Base-by-base conservation (phyloP, 2,797 vertebrate species). In the Pelobates cultripes region DNA sequence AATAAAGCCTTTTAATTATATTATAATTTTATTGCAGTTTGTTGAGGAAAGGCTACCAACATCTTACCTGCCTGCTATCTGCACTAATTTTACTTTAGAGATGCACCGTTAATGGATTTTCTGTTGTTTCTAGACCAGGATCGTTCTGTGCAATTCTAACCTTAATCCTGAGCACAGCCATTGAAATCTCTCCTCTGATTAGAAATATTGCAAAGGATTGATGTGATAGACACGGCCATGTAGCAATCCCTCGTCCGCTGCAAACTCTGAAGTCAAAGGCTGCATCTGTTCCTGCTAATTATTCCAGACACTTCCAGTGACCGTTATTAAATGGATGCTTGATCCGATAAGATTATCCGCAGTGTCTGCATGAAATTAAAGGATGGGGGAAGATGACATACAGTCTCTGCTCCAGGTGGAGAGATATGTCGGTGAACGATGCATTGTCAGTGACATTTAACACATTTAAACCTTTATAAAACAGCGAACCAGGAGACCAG, bases 321-420 rank as follows among this genome's bases (percentile, higher is more conserved):
- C 28, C 41, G 14, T 43, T 73, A 64, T 79, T 72, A 64, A 72
- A 42, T 40, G 61, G 28, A 44, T 4, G 15, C 43, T 43, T 55
- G n/a, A 55, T 70, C 71, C 64, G 73, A 75, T 70, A 64, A 69
- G 43, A 81, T 80, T 70, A 75, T 68, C 47, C 28, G 15, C 43
- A 43, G 66, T 70, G 66, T 55, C 79, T 43, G 43, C 40, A 3
- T 14, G 55, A 75, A 40, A 66, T 69, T 47, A 55, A 43, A 17
- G 40, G 17, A 17, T 7, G 42, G 73, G 74, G 69, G 72, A 81
- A 42, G 43, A 70, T 61, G 53, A 42, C 66, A 70, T 12, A 1
- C 9, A 7, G 55, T 12, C 14, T 12, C 10, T 57, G 9, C 55
- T 57, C 55, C 14, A 15, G 55, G 55, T 57, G 55, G 4, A 7